phyloP scores from a whole-genome alignment of 2,888 invertebrate species.

The Eretmocerus hayati region DNA sequence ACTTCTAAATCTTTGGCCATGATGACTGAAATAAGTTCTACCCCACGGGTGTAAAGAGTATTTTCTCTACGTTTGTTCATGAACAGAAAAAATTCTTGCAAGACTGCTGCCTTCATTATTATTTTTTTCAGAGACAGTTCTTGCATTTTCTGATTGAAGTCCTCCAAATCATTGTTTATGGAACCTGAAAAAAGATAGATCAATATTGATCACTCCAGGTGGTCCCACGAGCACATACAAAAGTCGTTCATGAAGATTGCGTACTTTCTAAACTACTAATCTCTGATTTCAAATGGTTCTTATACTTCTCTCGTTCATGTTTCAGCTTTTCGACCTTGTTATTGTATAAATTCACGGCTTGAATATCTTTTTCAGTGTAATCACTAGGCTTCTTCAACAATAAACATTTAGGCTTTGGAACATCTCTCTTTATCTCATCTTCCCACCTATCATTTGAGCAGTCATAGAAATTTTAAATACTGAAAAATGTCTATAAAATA shows the following conservation, averaged over 20 bases:
- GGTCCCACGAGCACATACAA: too few relatives aligned
- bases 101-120: slow-evolving; percentile 62
- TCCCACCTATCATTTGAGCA: slow-evolving; percentile 60
- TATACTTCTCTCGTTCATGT: slow-evolving; percentile 68
- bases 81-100: slow-evolving; percentile 59
- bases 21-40: background rate
- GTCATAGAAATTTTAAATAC: background rate
- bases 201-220: too few relatives aligned
- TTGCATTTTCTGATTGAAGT: slow-evolving; percentile 56
- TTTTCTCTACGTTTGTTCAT: slow-evolving; percentile 41
- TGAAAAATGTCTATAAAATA: background rate
- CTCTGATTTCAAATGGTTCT: slow-evolving; percentile 64
- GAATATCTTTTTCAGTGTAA: slow-evolving; percentile 68
- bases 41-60: background rate
- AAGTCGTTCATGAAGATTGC: background rate
- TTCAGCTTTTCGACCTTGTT: slow-evolving; percentile 59
- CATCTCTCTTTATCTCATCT: slow-evolving; percentile 79
- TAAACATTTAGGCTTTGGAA: slow-evolving; percentile 64
- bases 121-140: slow-evolving; percentile 53
- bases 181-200: slow-evolving; percentile 43
- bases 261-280: slow-evolving; percentile 55
- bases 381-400: slow-evolving; percentile 57
- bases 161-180: slow-evolving; percentile 49
- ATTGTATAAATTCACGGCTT: slow-evolving; percentile 62
- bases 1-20: slow-evolving; percentile 36